Conservation (phyloP, 2,888 invertebrate genomes). For the Platycheirus albimanus region DNA sequence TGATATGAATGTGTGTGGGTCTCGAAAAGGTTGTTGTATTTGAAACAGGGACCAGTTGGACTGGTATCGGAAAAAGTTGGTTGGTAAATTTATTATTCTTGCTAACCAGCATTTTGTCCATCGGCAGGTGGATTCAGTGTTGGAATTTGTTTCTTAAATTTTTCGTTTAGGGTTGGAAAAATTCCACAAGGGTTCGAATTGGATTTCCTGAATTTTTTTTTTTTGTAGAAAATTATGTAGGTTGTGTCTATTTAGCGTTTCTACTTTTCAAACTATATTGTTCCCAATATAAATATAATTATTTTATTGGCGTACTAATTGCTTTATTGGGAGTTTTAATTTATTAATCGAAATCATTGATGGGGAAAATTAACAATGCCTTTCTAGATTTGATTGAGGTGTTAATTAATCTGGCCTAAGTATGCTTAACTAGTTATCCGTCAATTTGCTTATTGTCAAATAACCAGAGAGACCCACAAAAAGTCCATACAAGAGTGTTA, state of each 20-base stretch:
- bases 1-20: constrained; percentile 13
- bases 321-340: constrained; percentile 18
- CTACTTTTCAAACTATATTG: too few relatives aligned
- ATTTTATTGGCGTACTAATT: constrained; percentile 32
- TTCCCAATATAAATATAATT: constrained; percentile 9
- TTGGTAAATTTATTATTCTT: constrained; percentile 25
- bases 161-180: constrained; percentile 12
- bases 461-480: constrained; percentile 26
- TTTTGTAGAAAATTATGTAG: background rate
- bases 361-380: background rate
- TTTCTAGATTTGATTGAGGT: constrained; percentile 46
- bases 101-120: constrained; percentile 22
- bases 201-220: background rate
- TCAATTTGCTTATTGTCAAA: too few relatives aligned
- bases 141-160: constrained; percentile 21
- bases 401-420: too few relatives aligned
- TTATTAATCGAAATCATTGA: background rate
- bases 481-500: constrained; percentile 33
- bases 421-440: too few relatives aligned
- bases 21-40: constrained; percentile 26
- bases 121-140: constrained; percentile 53
- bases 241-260: too few relatives aligned
- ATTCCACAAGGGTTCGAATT: constrained; percentile 5
- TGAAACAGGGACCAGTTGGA: constrained; percentile 19
- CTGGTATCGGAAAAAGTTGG: constrained; percentile 44